A percentile compares a stretch with the other conserved stretches of the same genome.
These are phyloP conservation scores for Sebastes matsubarae DNA, from an alignment of 2,797 vertebrate genomes.

Conservation along the genomic window DNA sequence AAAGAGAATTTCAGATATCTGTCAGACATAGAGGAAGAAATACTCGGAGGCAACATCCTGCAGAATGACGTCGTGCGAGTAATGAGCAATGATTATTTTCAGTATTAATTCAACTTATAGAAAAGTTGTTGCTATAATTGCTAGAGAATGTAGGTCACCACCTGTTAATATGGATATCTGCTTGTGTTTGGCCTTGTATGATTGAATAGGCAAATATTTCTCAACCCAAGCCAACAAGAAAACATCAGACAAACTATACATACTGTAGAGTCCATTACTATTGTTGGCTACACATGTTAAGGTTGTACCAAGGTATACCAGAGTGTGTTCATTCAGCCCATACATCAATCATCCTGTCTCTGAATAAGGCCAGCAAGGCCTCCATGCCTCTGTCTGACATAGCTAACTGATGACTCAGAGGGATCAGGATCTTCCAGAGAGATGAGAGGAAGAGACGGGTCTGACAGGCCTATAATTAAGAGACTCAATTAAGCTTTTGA, in stretches of 20 bases:
- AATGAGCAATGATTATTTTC: constrained; percentile 1
- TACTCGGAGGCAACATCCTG: not conserved
- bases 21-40: constrained; percentile 4
- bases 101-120: not conserved
- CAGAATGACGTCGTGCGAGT: not conserved
- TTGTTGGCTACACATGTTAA: constrained; percentile 29
- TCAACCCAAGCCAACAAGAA: constrained; percentile 1
- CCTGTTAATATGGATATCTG: not conserved
- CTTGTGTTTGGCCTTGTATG: not conserved
- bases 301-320: constrained; percentile 21
- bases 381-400: constrained; percentile 74
- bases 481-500: constrained; percentile 85
- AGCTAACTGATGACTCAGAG: constrained; percentile 80
- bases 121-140: not conserved
- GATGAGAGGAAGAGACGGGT: constrained; percentile 78
- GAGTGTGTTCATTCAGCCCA: constrained; percentile 49
- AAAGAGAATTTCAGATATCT: constrained; percentile 40
- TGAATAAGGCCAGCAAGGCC: constrained; percentile 65
- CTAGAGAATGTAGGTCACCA: constrained; percentile 16
- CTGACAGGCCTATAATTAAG: constrained; percentile 86
- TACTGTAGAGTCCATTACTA: not conserved
- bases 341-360: constrained; percentile 73
- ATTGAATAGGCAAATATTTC: constrained; percentile 5
- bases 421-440: constrained; percentile 82
- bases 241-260: constrained; percentile 22